These are phyloP conservation scores for Salticus scenicus DNA, from an alignment of 2,888 invertebrate species.

Conservation along the genomic window DNA sequence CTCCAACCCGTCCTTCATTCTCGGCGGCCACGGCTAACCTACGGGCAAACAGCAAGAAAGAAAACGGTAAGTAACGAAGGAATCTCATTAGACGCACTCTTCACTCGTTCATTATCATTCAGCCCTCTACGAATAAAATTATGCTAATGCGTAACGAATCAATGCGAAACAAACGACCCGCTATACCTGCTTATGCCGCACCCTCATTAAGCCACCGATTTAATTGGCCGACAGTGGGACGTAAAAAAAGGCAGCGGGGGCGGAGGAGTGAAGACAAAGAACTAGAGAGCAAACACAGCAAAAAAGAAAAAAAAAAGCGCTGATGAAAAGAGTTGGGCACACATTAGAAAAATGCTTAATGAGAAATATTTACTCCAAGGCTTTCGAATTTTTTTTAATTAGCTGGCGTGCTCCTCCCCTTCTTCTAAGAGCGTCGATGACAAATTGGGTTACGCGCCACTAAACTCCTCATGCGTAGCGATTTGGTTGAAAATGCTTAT, in stretches of 20 bases:
- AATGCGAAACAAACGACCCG: constrained; percentile 68
- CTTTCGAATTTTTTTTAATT: constrained; percentile 16
- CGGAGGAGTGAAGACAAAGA: constrained; percentile 44
- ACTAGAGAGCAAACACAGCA: constrained; percentile 49
- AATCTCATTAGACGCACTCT: constrained; percentile 59
- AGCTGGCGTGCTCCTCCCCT: constrained; percentile 4
- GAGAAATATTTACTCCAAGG: constrained; percentile 61
- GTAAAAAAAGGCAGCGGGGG: constrained; percentile 37
- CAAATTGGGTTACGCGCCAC: constrained; percentile 49
- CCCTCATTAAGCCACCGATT: constrained; percentile 66
- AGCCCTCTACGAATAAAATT: constrained; percentile 58
- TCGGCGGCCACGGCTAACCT: constrained; percentile 67
- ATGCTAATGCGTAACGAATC: constrained; percentile 69
- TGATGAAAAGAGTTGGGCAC: constrained; percentile 59
- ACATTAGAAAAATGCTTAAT: constrained; percentile 60
- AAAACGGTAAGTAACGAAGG: constrained; percentile 58
- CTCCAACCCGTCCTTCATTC: constrained; percentile 66
- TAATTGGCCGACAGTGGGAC: constrained; percentile 63
- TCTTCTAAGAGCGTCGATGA: constrained; percentile 18
- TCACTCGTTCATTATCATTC: constrained; percentile 44
- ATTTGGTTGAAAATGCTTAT: constrained; percentile 30
- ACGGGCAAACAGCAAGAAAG: constrained; percentile 39
- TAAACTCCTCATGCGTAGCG: constrained; percentile 16
- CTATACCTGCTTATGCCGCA: constrained; percentile 68
- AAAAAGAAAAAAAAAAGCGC: constrained; percentile 31